Conservation (phyloP, 2,888 invertebrate genomes). For the Caenorhabditis afra region DNA sequence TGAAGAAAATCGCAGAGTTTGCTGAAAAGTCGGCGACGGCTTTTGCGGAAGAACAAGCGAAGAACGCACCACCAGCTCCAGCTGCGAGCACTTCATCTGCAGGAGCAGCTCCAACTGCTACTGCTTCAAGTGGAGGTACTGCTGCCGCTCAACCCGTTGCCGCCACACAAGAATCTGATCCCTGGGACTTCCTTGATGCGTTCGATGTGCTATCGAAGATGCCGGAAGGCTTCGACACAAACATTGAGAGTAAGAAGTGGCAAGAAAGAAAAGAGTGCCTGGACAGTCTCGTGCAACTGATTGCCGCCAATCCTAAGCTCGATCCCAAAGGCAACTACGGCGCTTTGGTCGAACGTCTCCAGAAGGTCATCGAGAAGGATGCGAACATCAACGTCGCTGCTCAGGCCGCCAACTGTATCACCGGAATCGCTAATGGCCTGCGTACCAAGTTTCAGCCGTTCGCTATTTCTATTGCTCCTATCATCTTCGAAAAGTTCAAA, state of each 20-base stretch:
- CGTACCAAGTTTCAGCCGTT: conserved; percentile 82
- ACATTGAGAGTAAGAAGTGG: conserved; percentile 94
- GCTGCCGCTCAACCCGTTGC: conserved; percentile 1
- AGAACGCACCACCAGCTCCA: conserved; percentile 52
- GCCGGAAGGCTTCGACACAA: conserved; percentile 95
- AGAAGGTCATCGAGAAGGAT: conserved; percentile 91
- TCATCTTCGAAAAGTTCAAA: conserved; percentile 94
- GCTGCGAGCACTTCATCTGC: conserved; percentile 29
- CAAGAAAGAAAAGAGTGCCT: conserved; percentile 89
- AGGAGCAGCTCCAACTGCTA: conserved; percentile 13
- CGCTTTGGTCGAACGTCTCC: conserved; percentile 90
- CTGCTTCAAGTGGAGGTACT: conserved; percentile 20
- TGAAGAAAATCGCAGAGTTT: conserved; percentile 64
- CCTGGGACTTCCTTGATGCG: conserved; percentile 88
- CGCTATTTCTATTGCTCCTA: conserved; percentile 77
- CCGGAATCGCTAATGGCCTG: conserved; percentile 89
- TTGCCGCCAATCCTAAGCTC: conserved; percentile 88
- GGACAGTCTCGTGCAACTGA: conserved; percentile 83
- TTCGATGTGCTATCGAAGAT: conserved; percentile 93
- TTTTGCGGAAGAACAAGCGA: conserved; percentile 50
- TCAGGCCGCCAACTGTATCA: conserved; percentile 89
- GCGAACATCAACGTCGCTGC: conserved; percentile 94
- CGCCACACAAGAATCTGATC: conserved; percentile 77
- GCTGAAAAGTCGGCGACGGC: conserved; percentile 52
- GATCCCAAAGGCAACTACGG: conserved; percentile 92